These are phyloP conservation scores for Amphiura filiformis DNA, from an alignment of 35 echinoderm and acorn worm species.

Conservation along the genomic window DNA sequence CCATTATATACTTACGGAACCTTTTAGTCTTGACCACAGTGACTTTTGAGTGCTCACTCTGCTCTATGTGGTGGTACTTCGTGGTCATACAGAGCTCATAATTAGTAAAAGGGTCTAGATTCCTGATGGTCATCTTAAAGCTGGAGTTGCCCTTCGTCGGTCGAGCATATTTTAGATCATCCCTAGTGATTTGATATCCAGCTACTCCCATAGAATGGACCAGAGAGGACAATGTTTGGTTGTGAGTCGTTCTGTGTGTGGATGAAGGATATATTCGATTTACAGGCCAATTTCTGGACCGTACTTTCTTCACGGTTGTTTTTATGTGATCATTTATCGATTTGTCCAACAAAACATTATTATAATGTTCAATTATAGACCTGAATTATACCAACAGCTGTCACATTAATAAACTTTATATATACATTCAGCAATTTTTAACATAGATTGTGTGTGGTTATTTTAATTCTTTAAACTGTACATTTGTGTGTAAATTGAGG, in stretches of 20 bases:
- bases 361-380: too few species aligned
- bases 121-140: conserved; percentile 16
- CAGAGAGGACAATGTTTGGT: conserved; percentile 4
- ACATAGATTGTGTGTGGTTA: too few species aligned
- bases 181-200: conserved; percentile 49
- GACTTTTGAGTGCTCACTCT: conserved; percentile 43
- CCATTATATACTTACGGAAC: conserved; percentile 57
- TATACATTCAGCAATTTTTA: too few species aligned
- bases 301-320: too few species aligned
- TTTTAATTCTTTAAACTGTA: too few species aligned
- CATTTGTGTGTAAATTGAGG: too few species aligned
- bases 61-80: conserved; percentile 36
- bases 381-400: too few species aligned
- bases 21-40: conserved; percentile 36
- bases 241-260: conserved; percentile 27
- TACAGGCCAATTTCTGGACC: too few species aligned
- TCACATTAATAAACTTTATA: too few species aligned
- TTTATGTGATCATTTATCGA: too few species aligned
- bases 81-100: conserved; percentile 71
- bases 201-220: conserved; percentile 19
- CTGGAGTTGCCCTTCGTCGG: conserved; percentile 58
- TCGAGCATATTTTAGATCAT: conserved; percentile 44
- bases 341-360: too few species aligned
- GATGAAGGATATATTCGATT: too few species aligned
- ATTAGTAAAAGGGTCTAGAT: conserved; percentile 42